Evolutionary conservation across 2,113 vertebrate genomes (phyloP).

Genomic region (Perognathus longimembris): DNA sequence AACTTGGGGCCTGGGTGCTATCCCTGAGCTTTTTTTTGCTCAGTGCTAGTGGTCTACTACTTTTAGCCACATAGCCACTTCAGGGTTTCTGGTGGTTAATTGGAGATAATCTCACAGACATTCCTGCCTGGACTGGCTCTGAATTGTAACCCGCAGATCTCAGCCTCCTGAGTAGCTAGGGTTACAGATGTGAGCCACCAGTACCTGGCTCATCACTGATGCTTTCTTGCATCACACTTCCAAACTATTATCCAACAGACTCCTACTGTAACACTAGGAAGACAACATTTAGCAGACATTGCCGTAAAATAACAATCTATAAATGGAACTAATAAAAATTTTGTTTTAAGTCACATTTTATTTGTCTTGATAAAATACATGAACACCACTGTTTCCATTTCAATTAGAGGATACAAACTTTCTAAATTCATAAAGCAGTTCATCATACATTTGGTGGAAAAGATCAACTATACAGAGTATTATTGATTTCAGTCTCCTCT

Average conservation of each 20-base stretch:
- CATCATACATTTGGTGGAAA: slow-evolving; percentile 56
- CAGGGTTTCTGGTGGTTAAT: too few species aligned
- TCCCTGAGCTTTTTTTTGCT: too few species aligned
- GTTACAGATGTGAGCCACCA: too few species aligned
- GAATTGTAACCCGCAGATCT: too few species aligned
- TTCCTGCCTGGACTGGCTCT: too few species aligned
- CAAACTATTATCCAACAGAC: slow-evolving; percentile 8
- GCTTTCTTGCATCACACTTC: not conserved
- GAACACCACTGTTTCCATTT: slow-evolving; percentile 62
- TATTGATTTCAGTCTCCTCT: slow-evolving; percentile 61
- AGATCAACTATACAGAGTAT: slow-evolving; percentile 36
- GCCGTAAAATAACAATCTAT: slow-evolving; percentile 48
- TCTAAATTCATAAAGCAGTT: slow-evolving; percentile 49
- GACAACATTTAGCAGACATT: slow-evolving; percentile 21
- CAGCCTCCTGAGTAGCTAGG: too few species aligned
- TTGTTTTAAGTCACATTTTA: slow-evolving; percentile 33
- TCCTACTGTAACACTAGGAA: slow-evolving; percentile 30
- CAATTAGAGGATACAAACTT: slow-evolving; percentile 71
- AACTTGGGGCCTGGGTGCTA: too few species aligned
- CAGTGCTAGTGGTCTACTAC: too few species aligned
- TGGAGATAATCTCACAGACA: too few species aligned
- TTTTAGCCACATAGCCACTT: too few species aligned
- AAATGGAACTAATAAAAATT: slow-evolving; percentile 43
- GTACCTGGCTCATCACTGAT: not conserved
- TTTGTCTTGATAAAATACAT: slow-evolving; percentile 56